Evolutionary conservation across 2,797 vertebrate genomes (phyloP), one percentile per base, ranked within the genome.

Genomic region (Microtus agrestis): DNA sequence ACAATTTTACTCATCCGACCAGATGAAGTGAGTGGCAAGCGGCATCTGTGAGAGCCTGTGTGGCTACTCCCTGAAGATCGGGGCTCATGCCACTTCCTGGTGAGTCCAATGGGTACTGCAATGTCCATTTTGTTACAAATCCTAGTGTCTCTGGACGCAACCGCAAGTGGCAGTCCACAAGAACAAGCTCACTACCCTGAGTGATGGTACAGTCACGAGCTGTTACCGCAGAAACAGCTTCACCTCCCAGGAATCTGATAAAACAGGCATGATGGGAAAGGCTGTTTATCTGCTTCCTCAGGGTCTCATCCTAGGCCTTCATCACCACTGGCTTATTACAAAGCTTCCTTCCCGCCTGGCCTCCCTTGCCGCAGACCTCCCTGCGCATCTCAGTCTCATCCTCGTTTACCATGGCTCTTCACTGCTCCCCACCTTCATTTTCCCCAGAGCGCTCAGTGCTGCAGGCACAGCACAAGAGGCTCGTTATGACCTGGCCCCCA

Each of bases 281-380:
- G 71, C 25, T n/a, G 93, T 74, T 91, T 95, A 81, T 59, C 71
- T 91, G 71, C 23, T 51, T 12, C 73, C 69, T 86, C 73, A 1
- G 65, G 5, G 40, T 76, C 46, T 89, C 63, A 3, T 80, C 51
- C 43, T 2, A 81, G 79, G 80, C 89, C 65, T 76, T 93, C 91
- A 87, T 93, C 95, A 93, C 82, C 82, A 74, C 91, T 69, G 93
- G 90, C 81, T 97, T 86, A 97, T 19, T 74, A 27, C 17, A 40
- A 79, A 95, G 80, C 89, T 17, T 92, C 69, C 89, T 17, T 92
- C 69, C 59, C 6, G 17, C 74, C 89, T 69, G 37, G 63, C 29
- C 40, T 91, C 80, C 84, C 82, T 86, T 87, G 92, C 77, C 85
- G 37, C 65, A 81, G 15, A 25, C 88, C 17, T 34, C 15, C 80